These are phyloP conservation scores for Conchocele bisecta DNA, from an alignment of 2,888 invertebrate genomes.

Conservation along the genomic window DNA sequence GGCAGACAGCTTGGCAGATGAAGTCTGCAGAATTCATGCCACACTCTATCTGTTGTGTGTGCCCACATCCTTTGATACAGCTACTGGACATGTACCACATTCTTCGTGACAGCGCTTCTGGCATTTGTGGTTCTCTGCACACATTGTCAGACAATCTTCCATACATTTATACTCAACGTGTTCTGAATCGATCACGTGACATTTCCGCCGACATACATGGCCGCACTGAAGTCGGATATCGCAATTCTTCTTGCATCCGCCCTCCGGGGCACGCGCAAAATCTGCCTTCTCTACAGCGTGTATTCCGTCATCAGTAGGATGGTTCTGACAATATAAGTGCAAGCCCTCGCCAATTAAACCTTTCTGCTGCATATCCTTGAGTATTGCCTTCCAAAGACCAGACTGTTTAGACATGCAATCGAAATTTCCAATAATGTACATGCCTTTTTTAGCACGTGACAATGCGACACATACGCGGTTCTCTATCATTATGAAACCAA, in stretches of 20 bases:
- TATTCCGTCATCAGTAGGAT: constrained; percentile 55
- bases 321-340: constrained; percentile 70
- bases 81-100: constrained; percentile 22
- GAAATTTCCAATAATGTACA: constrained; percentile 81
- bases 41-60: constrained; percentile 12
- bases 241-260: constrained; percentile 70
- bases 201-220: constrained; percentile 41
- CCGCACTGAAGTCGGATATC: constrained; percentile 52
- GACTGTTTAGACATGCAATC: constrained; percentile 51
- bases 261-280: constrained; percentile 63
- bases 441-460: constrained; percentile 80
- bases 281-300: constrained; percentile 51
- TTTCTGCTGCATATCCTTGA: constrained; percentile 32
- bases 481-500: constrained; percentile 77
- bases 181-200: constrained; percentile 30
- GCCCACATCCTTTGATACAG: constrained; percentile 26
- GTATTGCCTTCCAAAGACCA: constrained; percentile 56
- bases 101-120: constrained; percentile 1
- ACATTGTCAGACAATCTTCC: constrained; percentile 10
- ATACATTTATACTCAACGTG: constrained; percentile 17
- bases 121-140: constrained; percentile 7
- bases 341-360: no score
- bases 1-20: constrained; percentile 14
- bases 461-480: constrained; percentile 81
- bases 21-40: background rate